Evolutionary conservation across 2,797 vertebrate species (phyloP).

Genomic region (Otus scops): DNA sequence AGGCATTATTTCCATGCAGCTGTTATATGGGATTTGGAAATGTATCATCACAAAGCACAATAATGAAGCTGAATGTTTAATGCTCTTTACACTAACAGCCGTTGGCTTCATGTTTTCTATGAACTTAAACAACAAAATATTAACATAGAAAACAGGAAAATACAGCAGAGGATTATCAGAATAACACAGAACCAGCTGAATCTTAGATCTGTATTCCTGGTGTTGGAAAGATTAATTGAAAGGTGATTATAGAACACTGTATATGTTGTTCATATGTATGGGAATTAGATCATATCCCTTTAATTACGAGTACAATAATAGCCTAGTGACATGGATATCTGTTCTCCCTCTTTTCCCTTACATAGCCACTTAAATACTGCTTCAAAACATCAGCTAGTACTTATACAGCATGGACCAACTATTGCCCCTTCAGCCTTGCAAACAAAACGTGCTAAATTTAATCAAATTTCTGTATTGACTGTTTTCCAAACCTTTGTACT

Average conservation of each 20-base stretch:
- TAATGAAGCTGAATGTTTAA: not conserved
- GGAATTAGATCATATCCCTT: not conserved
- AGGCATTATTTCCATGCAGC: not conserved
- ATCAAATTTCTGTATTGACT: not conserved
- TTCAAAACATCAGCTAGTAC: not conserved
- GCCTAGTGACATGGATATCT: not conserved
- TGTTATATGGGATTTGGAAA: not conserved
- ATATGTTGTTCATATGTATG: not conserved
- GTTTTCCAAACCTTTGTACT: not conserved
- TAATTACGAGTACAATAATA: not conserved
- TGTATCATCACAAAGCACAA: not conserved
- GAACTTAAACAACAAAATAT: not conserved
- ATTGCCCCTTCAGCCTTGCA: not conserved
- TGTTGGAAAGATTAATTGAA: not conserved
- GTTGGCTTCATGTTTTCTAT: not conserved
- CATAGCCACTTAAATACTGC: not conserved
- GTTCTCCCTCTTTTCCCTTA: not conserved
- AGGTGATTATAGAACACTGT: not conserved
- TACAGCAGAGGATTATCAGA: not conserved
- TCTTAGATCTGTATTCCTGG: not conserved
- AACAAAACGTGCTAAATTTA: not conserved
- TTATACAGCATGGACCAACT: accelerated
- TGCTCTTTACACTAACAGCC: not conserved
- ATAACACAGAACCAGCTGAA: not conserved
- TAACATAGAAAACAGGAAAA: not conserved